These are phyloP conservation scores for Rhagophthalmus giganteus DNA, from an alignment of 2,888 invertebrate species.

Conservation along the genomic window DNA sequence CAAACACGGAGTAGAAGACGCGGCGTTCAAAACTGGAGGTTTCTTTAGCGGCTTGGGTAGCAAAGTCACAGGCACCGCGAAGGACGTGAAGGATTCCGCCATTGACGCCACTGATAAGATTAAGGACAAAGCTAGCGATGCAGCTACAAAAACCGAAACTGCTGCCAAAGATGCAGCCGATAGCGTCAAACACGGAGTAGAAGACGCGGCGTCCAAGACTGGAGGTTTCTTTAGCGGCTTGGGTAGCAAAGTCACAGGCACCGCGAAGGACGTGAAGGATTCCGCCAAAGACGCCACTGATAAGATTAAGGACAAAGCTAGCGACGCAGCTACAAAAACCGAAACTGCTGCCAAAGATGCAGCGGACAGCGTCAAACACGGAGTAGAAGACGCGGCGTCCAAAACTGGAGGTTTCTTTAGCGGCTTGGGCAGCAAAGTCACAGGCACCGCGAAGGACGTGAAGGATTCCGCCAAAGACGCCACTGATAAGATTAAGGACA, in stretches of 20 bases:
- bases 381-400: constrained; percentile 3
- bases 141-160: constrained; percentile 27
- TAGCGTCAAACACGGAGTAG: constrained; percentile 9
- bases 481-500: constrained; percentile 9
- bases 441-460: constrained; percentile 17
- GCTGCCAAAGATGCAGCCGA: constrained; percentile 9
- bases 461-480: constrained; percentile 4
- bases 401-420: too few relatives aligned
- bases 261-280: constrained; percentile 28
- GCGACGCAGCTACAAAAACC: constrained; percentile 5
- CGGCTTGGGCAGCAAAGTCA: constrained; percentile 28
- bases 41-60: constrained; percentile 27
- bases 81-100: constrained; percentile 8
- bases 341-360: constrained; percentile 30
- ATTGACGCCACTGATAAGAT: constrained; percentile 31
- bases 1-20: constrained; percentile 20
- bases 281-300: constrained; percentile 14
- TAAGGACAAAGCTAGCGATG: constrained; percentile 36
- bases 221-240: constrained; percentile 29
- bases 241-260: constrained; percentile 25
- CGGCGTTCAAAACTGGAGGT: constrained; percentile 23
- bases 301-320: background rate
- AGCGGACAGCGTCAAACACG: background rate
- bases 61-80: constrained; percentile 24
- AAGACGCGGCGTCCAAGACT: constrained; percentile 23